Base-by-base conservation (phyloP, 2,797 vertebrate genomes). In the Ctenosaura bakeri region DNA sequence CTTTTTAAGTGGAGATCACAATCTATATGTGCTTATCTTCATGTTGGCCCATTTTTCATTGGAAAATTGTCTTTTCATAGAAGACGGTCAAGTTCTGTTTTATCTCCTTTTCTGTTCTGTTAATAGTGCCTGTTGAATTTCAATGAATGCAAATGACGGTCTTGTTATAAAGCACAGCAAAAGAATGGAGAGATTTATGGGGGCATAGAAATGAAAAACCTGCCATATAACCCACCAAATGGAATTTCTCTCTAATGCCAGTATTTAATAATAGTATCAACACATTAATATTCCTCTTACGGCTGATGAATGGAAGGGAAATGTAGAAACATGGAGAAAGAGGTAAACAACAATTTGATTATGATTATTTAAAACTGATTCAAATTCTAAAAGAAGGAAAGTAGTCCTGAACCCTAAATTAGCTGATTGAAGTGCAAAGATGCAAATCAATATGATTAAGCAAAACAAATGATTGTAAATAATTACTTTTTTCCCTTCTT, bases 281-380 rank as follows among this genome's bases (percentile, higher is more conserved):
- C 88, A 92, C 71, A 73, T 93, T 92, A 78, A 94, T 88, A 84
- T 83, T 35, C 42, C 82, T 54, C n/a, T 87, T 92, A 86, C 79
- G 38, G 32, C 35, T 64, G 14, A 81, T 64, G 85, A 38, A 84
- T 1, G 62, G 86, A 81, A 80, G 91, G 88, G 77, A 35, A 89
- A 85, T 64, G 84, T 78, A 38, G 66, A 77, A 89, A 81, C 0
- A 50, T 62, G n/a, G 42, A 62, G 38, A 26, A 71, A 59, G 16
- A 38, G 86, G 71, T 46, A 92, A 94, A 2, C 87, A 86, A 91
- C 92, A 95, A 87, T 73, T 88, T 95, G 76, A 95, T 93, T 93
- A 82, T 93, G 92, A 80, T 86, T 91, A 91, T 89, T 95, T 89
- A 90, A 90, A 92, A 90, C 4, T 93, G 77, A 89, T 91, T 84